Base-by-base conservation (phyloP, 2,797 vertebrate genomes). In the Tangara arthus region DNA sequence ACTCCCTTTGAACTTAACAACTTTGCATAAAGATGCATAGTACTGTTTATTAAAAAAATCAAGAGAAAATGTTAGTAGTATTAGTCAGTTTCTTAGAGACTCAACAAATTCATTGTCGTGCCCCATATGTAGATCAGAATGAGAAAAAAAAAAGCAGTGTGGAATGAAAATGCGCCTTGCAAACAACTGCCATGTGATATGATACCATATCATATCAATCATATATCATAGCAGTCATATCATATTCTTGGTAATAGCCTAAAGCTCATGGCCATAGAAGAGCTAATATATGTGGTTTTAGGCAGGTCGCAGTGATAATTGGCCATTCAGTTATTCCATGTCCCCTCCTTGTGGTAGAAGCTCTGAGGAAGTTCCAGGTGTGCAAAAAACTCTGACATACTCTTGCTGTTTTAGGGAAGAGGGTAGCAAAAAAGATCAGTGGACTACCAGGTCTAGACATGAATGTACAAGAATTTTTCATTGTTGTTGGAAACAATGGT, bases 71-170 rank as follows among this genome's bases (percentile, higher is more conserved):
- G 2, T 64, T 72, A 75, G 8, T 18, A 39, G 27, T 61, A 28
- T 56, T 92, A 42, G 30, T 65, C 41, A 59, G 24, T 64, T 81
- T 53, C 15, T 44, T 39, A 53, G n/a, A 60, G 6, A 30, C n/a
- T 46, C 28, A 34, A 30, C 7, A 12, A 39, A 46, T 68, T 53
- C 8, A 70, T 89, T 84, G 10, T 68, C 39, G 23, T 49, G 12
- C 11, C 30, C 5, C 30, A 22, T 66, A 61, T 55, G 9, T 27
- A 59, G 32, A 68, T 79, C 3, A 12, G 28, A 66, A 73, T n/a
- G 27, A 84, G 17, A 2, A 2, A 23, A 23, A 44, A 15, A 60
- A 6, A 4, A 2, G 0, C 4, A 28, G 11, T 13, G 13, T 50
- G n/a, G n/a, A 46, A 57, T 70, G 18, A 63, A 86, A 91, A 85